These are phyloP conservation scores for Cybosia mesomella DNA, from an alignment of 2,888 invertebrate genomes.

Conservation along the genomic window DNA sequence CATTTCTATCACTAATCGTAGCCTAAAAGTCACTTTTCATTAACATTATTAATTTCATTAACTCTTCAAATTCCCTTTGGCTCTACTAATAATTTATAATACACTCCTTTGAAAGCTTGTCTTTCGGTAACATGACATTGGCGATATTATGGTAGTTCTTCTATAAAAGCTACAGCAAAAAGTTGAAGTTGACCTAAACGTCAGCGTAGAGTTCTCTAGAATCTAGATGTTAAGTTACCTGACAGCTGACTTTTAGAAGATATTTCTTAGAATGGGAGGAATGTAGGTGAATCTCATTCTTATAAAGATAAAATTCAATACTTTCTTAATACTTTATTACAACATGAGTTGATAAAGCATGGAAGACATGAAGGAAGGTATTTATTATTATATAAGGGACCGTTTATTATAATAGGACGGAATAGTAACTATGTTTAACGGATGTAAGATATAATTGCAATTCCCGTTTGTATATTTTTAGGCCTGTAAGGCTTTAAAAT, in stretches of 20 bases:
- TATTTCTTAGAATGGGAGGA: not conserved
- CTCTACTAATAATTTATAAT: not conserved
- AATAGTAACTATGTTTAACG: constrained; percentile 1
- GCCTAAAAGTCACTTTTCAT: not conserved
- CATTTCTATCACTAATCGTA: not conserved
- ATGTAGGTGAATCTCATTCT: not conserved
- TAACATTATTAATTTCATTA: not conserved
- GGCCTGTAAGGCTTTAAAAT: too few species aligned
- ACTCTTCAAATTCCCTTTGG: not conserved
- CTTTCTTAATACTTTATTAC: constrained; percentile 1
- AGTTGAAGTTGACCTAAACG: not conserved
- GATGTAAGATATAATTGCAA: not conserved
- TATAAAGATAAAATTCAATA: not conserved
- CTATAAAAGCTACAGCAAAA: not conserved
- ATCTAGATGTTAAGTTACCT: not conserved
- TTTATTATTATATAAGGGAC: not conserved
- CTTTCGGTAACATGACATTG: not conserved
- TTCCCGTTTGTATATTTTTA: not conserved
- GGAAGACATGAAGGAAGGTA: constrained; percentile 5
- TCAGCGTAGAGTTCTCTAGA: not conserved
- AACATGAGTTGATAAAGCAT: not conserved
- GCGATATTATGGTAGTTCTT: too few species aligned
- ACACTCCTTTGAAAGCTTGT: not conserved
- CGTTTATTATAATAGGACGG: constrained; percentile 7
- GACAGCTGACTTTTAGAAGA: not conserved